Evolutionary conservation across 1,140 invertebrate species (phyloP), one percentile per base, ranked within the genome.

Genomic region (Hycleus cichorii): DNA sequence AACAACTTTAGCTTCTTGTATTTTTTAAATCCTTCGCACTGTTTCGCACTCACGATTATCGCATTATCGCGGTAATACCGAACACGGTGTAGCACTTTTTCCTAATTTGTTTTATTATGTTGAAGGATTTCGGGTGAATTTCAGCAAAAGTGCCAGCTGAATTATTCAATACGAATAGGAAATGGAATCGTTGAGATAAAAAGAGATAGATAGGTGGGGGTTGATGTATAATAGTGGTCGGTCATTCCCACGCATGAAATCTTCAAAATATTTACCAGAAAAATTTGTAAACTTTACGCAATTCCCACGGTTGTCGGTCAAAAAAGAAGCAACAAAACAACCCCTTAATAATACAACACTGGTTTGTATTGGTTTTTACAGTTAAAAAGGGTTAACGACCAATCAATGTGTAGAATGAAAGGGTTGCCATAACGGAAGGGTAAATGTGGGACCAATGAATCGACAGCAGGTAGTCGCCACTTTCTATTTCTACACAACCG

Each of bases 41-140:
- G 51, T 53, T 53, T 53, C 51, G 51, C 51, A 53, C 51, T 53
- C 51, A 53, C 51, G 51, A 53, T 53, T 53, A 53, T 53, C 51
- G 51, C 42, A 53, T 53, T 53, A 53, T 53, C 51, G 46, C 42
- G 32, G 51, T 53, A 53, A 53, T 53, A 53, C 42, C 42, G 43
- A 53, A 53, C 51, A 53, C 51, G 51, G 26, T 32, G 51, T 25
- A 53, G 51, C 51, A 53, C 51, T 53, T 53, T 53, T 53, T 53
- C 51, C 51, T 53, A 53, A 53, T 53, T 53, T 53, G 51, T 32
- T 53, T 53, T 53, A 53, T 53, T 53, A 45, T 32, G 32, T 32
- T 49, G 12, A 27, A 25, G 42, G 42, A 53, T 53, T 53, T 53
- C 4, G 42, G 42, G 2, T 6, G 24, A 11, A 26, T 32, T 10